Conservation (phyloP, 2,113 vertebrate species). For the Riparia riparia region DNA sequence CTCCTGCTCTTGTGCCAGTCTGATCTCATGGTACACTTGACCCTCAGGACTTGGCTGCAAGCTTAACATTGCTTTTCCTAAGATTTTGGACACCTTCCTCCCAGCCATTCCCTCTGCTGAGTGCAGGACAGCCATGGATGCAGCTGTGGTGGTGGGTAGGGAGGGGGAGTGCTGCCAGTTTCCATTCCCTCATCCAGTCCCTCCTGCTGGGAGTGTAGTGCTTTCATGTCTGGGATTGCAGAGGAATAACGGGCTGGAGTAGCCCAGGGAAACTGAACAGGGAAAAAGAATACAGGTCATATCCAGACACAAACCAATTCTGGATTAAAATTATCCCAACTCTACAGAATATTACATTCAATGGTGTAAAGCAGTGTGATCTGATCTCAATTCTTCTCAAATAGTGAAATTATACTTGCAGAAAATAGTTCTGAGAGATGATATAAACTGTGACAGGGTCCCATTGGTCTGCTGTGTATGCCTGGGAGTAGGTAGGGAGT, state of each 20-base stretch:
- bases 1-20: neutral
- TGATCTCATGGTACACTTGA: neutral
- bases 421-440: neutral
- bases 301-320: neutral
- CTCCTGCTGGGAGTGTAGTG: neutral
- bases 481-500: neutral
- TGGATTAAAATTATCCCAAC: neutral
- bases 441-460: neutral
- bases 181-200: neutral
- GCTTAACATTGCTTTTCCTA: neutral
- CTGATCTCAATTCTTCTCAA: neutral
- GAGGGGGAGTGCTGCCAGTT: neutral
- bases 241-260: neutral
- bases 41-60: neutral
- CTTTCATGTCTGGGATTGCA: neutral
- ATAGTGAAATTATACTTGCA: neutral
- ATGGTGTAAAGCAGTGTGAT: neutral
- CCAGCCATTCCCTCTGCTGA: neutral
- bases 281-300: neutral
- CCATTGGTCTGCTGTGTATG: rapidly evolving
- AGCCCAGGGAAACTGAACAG: neutral
- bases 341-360: neutral
- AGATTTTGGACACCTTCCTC: neutral
- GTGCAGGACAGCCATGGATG: neutral
- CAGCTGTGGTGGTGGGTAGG: neutral